A percentile compares a stretch with the other conserved stretches of the same genome.
Conservation (phyloP, 2,113 vertebrate species). For the Macroglossus sobrinus region DNA sequence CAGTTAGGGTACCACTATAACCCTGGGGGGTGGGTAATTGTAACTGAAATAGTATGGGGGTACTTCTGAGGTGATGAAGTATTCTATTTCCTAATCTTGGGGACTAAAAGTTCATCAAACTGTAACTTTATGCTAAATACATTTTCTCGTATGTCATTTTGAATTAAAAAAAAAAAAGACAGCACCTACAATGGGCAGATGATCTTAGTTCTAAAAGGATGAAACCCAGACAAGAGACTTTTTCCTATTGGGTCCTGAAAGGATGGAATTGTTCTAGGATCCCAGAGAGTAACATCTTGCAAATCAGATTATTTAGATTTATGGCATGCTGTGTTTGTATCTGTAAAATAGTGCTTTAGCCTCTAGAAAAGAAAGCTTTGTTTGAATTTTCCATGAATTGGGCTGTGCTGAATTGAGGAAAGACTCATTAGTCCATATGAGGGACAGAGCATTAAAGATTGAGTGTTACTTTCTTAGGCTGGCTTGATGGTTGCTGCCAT, state of each 20-base stretch:
- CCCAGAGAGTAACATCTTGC: background rate
- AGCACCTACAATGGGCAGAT: background rate
- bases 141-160: background rate
- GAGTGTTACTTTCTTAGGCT: background rate
- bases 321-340: background rate
- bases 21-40: too few species aligned
- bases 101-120: background rate
- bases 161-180: background rate
- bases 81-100: background rate
- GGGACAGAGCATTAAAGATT: background rate
- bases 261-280: background rate
- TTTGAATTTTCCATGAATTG: background rate
- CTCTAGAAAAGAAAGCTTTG: background rate
- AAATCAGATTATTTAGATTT: background rate
- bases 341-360: background rate
- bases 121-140: background rate
- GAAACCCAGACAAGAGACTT: background rate
- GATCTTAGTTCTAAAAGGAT: background rate
- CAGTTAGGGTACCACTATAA: background rate
- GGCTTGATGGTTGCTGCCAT: background rate
- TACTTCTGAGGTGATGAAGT: background rate
- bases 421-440: background rate
- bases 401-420: background rate
- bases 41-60: background rate
- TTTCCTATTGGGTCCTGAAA: background rate